Conservation (phyloP, 2,888 invertebrate species). For the Dicyrtomina minuta region DNA sequence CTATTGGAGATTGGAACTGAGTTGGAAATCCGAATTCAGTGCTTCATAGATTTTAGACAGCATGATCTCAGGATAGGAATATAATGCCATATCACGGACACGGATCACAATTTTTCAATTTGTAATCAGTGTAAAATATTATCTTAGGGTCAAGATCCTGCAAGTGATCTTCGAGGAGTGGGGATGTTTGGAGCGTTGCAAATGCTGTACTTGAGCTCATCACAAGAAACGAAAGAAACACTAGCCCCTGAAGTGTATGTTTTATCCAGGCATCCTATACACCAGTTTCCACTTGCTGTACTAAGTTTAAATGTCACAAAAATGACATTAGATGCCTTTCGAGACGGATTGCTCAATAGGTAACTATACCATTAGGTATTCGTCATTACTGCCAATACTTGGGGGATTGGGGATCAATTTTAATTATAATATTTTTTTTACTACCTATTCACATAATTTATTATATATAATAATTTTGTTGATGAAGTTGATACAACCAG, state of each 20-base stretch:
- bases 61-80: too few relatives aligned
- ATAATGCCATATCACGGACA: too few relatives aligned
- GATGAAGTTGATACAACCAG: neutral
- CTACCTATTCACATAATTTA: too few relatives aligned
- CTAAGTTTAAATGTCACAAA: conserved; percentile 61
- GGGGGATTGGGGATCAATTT: too few relatives aligned
- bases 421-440: too few relatives aligned
- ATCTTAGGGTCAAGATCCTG: conserved; percentile 59
- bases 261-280: conserved; percentile 58
- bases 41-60: too few relatives aligned
- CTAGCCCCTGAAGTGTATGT: conserved; percentile 58
- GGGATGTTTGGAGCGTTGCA: conserved; percentile 60
- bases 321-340: conserved; percentile 59
- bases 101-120: too few relatives aligned
- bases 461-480: neutral
- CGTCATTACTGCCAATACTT: too few relatives aligned
- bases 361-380: conserved; percentile 48
- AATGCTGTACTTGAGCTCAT: conserved; percentile 58
- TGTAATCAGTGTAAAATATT: neutral
- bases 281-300: conserved; percentile 62
- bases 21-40: too few relatives aligned
- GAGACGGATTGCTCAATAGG: conserved; percentile 60
- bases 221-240: conserved; percentile 55
- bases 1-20: too few relatives aligned
- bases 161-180: conserved; percentile 61